Evolutionary conservation across 1,140 invertebrate species (phyloP), one percentile per base, ranked within the genome.

Genomic region (Coptotermes formosanus): DNA sequence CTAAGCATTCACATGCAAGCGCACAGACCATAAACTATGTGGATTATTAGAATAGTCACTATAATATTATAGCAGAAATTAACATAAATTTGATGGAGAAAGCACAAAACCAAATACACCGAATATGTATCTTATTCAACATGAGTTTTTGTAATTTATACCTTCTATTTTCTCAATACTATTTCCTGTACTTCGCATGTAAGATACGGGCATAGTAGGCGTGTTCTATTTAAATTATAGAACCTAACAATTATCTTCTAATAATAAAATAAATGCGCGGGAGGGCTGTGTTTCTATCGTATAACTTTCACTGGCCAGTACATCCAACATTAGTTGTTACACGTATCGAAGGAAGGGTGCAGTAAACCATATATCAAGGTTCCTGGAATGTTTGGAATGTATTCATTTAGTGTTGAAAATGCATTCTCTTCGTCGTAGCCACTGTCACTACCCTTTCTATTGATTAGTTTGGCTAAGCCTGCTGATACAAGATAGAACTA

Each of bases 401-500:
- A 75, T 75, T 75, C 64, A 25, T 75, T 75, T 30, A 75, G 64
- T 75, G 64, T 75, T 75, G 64, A 25, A 75, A 75, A 75, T 75
- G 64, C 64, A 75, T 75, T 75, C 64, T 7, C 7, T 30, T 75
- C 64, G 64, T 75, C 64, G 64, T 25, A 3, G 9, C 64, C 25
- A 2, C 3, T 30, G 64, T 30, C 16, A 8, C 64, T 12, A 25
- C 64, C 25, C n/a, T 30, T 75, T 75, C 64, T 30, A 75, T 75
- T 75, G 64, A 75, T 75, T 75, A 75, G 64, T 75, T 75, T 30
- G 64, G 25, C n/a, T n/a, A 75, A 75, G 64, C 64, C 64, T 75
- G n/a, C 64, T 75, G 64, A 75, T 75, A 75, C 64, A 75, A 75
- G 64, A 75, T 75, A 75, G 64, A 75, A 75, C 64, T 75, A 75